A percentile compares a stretch with the other conserved stretches of the same genome.
phyloP scores from a whole-genome alignment of 1,140 invertebrate genomes.

The Theocolax elegans region DNA sequence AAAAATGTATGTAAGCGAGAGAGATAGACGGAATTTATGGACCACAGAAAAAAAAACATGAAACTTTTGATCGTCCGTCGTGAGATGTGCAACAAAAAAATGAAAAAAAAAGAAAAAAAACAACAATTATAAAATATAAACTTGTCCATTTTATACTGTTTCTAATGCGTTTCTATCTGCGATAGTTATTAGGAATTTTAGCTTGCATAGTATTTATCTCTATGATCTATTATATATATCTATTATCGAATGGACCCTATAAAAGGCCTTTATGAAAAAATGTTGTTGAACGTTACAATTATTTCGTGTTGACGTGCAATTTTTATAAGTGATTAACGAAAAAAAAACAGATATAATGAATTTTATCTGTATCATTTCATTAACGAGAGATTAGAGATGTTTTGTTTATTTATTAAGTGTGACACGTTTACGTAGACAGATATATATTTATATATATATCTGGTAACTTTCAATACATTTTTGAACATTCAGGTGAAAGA shows the following conservation, averaged over 20 bases:
- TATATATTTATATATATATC: too few species aligned
- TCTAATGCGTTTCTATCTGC: conserved; percentile 64
- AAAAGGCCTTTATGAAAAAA: not conserved
- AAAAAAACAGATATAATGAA: too few species aligned
- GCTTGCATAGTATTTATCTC: conserved; percentile 57
- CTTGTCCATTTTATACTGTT: conserved; percentile 66
- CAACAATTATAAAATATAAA: too few species aligned
- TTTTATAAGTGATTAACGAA: too few species aligned
- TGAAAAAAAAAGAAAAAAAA: conserved; percentile 27
- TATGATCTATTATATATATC: too few species aligned
- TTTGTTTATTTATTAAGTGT: too few species aligned
- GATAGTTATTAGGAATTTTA: conserved; percentile 59
- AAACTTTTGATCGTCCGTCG: conserved; percentile 10
- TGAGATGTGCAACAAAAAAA: conserved; percentile 28
- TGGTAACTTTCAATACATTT: not conserved
- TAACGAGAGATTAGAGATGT: too few species aligned
- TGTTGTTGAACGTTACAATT: conserved; percentile 8
- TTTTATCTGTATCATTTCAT: too few species aligned
- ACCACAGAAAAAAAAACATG: conserved; percentile 13
- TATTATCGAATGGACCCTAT: not conserved
- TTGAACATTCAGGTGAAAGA: not conserved
- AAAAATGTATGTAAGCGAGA: conserved; percentile 30
- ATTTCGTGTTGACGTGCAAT: too few species aligned
- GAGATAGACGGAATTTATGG: conserved; percentile 21
- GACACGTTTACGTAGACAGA: too few species aligned